These are phyloP conservation scores for Pyrgus malvae DNA, from an alignment of 2,888 invertebrate genomes.

Conservation along the genomic window DNA sequence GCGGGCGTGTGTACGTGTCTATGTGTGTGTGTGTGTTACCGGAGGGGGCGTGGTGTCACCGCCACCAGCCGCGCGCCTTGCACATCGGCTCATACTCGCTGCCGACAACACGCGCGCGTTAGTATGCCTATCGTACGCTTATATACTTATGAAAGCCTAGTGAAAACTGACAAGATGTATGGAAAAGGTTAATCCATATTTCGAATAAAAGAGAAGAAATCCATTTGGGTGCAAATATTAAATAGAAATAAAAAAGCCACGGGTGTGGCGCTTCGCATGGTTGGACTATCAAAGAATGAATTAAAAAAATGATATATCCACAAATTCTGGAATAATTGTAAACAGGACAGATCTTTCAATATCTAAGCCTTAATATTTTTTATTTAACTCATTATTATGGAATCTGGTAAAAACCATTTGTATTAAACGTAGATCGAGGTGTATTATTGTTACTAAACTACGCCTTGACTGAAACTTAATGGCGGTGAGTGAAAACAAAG, in stretches of 20 bases:
- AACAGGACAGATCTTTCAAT: too few relatives aligned
- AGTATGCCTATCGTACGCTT: slow-evolving; percentile 11
- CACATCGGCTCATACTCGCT: slow-evolving; percentile 71
- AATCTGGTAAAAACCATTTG: too few relatives aligned
- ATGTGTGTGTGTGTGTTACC: slow-evolving; percentile 47
- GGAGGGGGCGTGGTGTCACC: slow-evolving; percentile 62
- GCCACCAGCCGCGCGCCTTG: slow-evolving; percentile 59
- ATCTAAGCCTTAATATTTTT: too few relatives aligned
- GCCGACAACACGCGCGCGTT: slow-evolving; percentile 54
- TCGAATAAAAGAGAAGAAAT: background rate
- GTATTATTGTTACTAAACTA: slow-evolving; percentile 17
- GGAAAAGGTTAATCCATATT: background rate
- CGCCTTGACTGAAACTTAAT: slow-evolving; percentile 33
- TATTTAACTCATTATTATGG: too few relatives aligned
- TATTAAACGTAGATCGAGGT: too few relatives aligned
- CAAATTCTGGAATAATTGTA: too few relatives aligned
- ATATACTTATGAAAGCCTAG: slow-evolving; percentile 1
- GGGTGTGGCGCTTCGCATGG: too few relatives aligned
- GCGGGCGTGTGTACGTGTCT: slow-evolving; percentile 28
- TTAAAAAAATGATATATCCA: too few relatives aligned
- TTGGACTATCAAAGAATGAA: background rate
- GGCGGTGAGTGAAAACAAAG: slow-evolving; percentile 47
- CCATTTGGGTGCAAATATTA: too few relatives aligned
- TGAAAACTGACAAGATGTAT: background rate
- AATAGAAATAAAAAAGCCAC: too few relatives aligned